A percentile compares a stretch with the other conserved stretches of the same genome.
Conservation (phyloP, 2,888 invertebrate species). For the Mayetiola destructor region DNA sequence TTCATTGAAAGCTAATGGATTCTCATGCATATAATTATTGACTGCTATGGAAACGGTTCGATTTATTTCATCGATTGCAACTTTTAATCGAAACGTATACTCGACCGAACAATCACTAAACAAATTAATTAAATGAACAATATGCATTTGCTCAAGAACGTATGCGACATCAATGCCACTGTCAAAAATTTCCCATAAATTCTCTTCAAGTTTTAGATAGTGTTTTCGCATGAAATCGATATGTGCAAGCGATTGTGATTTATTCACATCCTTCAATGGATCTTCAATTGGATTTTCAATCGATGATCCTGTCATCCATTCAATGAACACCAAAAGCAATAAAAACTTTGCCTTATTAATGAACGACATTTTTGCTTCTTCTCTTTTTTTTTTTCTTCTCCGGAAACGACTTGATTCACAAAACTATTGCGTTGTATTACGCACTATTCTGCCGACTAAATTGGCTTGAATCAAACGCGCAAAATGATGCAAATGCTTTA, state of each 20-base stretch:
- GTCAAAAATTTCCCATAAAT: slow-evolving; percentile 1
- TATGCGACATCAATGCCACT: not conserved
- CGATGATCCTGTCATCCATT: too few species aligned
- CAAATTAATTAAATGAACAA: not conserved
- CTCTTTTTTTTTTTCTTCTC: too few species aligned
- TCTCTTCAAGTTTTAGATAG: slow-evolving; percentile 41
- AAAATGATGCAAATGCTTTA: too few species aligned
- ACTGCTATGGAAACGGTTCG: not conserved
- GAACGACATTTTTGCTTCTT: too few species aligned
- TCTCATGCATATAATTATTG: not conserved
- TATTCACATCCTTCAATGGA: too few species aligned
- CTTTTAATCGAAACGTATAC: not conserved
- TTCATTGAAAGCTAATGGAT: not conserved
- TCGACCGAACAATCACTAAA: not conserved
- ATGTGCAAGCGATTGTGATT: not conserved
- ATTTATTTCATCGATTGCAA: not conserved
- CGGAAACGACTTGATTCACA: too few species aligned
- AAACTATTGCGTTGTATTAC: too few species aligned
- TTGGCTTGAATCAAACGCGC: too few species aligned
- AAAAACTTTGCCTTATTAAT: too few species aligned
- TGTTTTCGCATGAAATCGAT: slow-evolving; percentile 47
- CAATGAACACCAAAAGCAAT: too few species aligned
- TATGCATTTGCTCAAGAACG: slow-evolving; percentile 14
- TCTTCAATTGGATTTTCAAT: too few species aligned
- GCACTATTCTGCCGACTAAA: too few species aligned